Evolutionary conservation across 2,888 invertebrate genomes (phyloP), one percentile per base, ranked within the genome.

Genomic region (Tethea ocularis): DNA sequence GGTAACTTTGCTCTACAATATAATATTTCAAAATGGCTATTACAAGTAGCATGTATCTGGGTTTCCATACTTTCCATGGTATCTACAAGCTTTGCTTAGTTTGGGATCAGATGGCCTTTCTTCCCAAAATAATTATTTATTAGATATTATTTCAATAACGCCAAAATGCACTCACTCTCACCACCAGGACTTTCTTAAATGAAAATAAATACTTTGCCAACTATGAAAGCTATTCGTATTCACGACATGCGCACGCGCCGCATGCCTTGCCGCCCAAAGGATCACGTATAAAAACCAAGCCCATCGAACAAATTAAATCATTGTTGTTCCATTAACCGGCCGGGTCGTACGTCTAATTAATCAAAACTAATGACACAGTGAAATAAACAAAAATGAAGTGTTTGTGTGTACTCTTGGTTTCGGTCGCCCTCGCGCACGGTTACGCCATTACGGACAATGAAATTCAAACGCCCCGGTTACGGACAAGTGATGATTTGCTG

Each of bases 401-500:
- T 83, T 80, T 94, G 69, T 85, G 92, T 80, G 83, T 94, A 77
- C 85, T 94, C 77, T 83, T 94, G 78, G 92, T 93, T 83, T 88
- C 93, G 62, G 86, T 93, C 68, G 88, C 91, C 70, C 80, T 94
- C 67, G 92, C 91, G 64, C 84, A 87, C 61, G 85, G 89, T 63
- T 90, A 89, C 80, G 89, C 93, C 71, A 91, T 94, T 74, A 87
- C 91, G 71, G 95, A 94, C 78, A 95, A 94, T 86, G 93, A 94
- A 68, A 84, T 93, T 57, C 89, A 93, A 60, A 91, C 94, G 51
- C 91, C 94, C 52, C 91, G 94, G 64, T 94, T 95, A 72, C 84
- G 90, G 74, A 94, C 94, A 67, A 95, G 96, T 84, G 96, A 96
- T 74, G 95, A 96, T 83, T 89, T 97, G 54, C 94, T 97, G 71